Conservation (phyloP, 2,888 invertebrate genomes). For the Hirtodrosophila confusa region DNA sequence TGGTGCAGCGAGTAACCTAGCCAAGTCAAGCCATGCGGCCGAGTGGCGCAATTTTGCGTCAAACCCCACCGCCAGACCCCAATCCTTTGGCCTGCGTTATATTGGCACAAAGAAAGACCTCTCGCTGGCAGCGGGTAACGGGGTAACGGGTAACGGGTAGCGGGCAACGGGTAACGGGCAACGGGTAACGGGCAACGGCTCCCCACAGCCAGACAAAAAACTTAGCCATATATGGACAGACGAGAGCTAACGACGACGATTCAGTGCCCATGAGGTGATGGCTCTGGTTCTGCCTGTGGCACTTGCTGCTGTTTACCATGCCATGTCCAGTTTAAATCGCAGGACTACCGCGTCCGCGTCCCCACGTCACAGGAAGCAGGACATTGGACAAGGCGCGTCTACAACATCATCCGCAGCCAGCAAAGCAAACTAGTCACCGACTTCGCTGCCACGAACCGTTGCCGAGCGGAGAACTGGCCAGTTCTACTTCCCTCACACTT, state of each 20-base stretch:
- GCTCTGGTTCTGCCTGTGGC: slow-evolving; percentile 36
- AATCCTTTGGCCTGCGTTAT: slow-evolving; percentile 43
- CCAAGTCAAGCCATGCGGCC: slow-evolving; percentile 45
- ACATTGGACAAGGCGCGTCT: slow-evolving; percentile 6
- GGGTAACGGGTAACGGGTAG: neutral
- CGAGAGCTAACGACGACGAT: slow-evolving; percentile 32
- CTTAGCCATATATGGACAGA: slow-evolving; percentile 57
- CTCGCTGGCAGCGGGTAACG: slow-evolving; percentile 53
- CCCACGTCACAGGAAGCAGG: slow-evolving; percentile 14
- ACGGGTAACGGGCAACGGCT: slow-evolving; percentile 45
- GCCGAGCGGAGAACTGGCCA: slow-evolving; percentile 9
- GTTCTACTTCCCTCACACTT: slow-evolving; percentile 5
- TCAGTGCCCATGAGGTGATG: slow-evolving; percentile 44
- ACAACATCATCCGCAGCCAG: slow-evolving; percentile 40
- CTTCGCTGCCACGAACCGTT: slow-evolving; percentile 30
- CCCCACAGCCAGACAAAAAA: slow-evolving; percentile 60
- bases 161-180: neutral
- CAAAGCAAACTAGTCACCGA: slow-evolving; percentile 43
- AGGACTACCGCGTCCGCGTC: slow-evolving; percentile 40
- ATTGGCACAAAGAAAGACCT: slow-evolving; percentile 71
- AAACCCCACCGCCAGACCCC: slow-evolving; percentile 29
- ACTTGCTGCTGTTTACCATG: slow-evolving; percentile 58
- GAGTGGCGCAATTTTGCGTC: slow-evolving; percentile 64
- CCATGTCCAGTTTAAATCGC: slow-evolving; percentile 66
- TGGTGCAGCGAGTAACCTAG: slow-evolving; percentile 35